Evolutionary conservation across 2,888 invertebrate genomes (phyloP).

Genomic region (Escarpia spicata): DNA sequence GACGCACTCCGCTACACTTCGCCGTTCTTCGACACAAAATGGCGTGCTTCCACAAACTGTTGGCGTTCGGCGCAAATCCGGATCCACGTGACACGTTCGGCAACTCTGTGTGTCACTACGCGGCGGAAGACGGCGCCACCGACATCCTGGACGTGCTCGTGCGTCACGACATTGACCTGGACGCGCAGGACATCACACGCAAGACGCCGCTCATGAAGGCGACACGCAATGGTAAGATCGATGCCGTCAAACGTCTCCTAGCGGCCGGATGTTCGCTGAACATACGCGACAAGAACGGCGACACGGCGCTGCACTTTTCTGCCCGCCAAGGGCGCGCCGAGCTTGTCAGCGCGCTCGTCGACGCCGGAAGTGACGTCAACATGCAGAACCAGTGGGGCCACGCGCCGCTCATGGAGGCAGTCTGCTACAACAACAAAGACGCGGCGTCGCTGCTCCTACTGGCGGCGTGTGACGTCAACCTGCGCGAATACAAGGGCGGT

Average conservation of each 20-base stretch:
- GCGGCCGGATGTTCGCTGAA: constrained; percentile 59
- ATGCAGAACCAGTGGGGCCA: constrained; percentile 65
- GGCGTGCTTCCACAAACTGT: constrained; percentile 62
- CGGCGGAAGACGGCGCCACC: constrained; percentile 64
- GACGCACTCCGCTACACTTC: constrained; percentile 63
- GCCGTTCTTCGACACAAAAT: constrained; percentile 64
- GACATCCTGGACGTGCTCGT: constrained; percentile 62
- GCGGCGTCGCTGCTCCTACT: constrained; percentile 56
- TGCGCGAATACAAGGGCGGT: constrained; percentile 61
- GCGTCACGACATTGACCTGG: constrained; percentile 59
- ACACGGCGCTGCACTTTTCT: constrained; percentile 64
- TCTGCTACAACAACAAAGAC: constrained; percentile 64
- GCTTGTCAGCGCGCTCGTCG: constrained; percentile 59
- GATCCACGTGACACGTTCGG: constrained; percentile 64
- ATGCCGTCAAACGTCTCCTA: constrained; percentile 59
- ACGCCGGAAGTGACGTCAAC: constrained; percentile 61
- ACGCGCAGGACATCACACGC: constrained; percentile 63
- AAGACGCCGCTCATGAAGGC: constrained; percentile 65
- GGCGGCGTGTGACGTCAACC: constrained; percentile 60
- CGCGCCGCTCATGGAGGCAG: constrained; percentile 64
- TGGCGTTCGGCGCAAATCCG: constrained; percentile 61
- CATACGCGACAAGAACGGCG: constrained; percentile 62
- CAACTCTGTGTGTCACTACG: constrained; percentile 64
- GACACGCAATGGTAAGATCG: constrained; percentile 63
- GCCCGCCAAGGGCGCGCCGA: constrained; percentile 63